These are phyloP conservation scores for Drosophila subobscura DNA, from an alignment of 1,140 invertebrate species.

Conservation along the genomic window DNA sequence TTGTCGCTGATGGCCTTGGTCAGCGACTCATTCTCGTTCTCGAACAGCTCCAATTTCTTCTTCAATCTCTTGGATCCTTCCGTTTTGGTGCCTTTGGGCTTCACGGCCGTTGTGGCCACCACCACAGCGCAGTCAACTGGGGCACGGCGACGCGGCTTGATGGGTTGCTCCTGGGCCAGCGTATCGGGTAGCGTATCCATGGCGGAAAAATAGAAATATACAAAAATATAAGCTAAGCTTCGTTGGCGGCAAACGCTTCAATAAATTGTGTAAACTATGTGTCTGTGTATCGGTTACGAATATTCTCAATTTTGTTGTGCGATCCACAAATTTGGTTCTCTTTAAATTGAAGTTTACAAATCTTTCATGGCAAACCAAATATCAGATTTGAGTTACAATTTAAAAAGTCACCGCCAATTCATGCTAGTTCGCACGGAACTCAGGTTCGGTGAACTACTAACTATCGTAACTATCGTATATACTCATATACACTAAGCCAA, in stretches of 20 bases:
- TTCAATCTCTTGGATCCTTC: slow-evolving; percentile 59
- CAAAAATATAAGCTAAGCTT: slow-evolving; percentile 40
- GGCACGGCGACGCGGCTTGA: slow-evolving; percentile 11
- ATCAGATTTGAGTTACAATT: background rate
- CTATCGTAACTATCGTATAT: too few relatives aligned
- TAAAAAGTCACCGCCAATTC: too few relatives aligned
- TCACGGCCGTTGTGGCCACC: slow-evolving; percentile 27
- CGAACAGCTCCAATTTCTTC: slow-evolving; percentile 57
- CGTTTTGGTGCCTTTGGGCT: slow-evolving; percentile 39
- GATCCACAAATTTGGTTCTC: background rate
- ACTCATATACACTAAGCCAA: too few relatives aligned
- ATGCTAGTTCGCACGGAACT: too few relatives aligned
- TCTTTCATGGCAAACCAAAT: slow-evolving; percentile 4
- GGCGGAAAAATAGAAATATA: background rate
- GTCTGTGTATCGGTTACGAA: slow-evolving; percentile 29
- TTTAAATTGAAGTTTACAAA: background rate
- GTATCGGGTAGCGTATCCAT: slow-evolving; percentile 33
- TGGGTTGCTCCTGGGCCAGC: background rate
- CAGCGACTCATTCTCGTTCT: slow-evolving; percentile 62
- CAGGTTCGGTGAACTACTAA: too few relatives aligned
- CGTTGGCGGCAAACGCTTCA: slow-evolving; percentile 25
- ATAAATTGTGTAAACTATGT: slow-evolving; percentile 19
- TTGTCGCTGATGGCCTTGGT: slow-evolving; percentile 78
- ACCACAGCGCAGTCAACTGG: slow-evolving; percentile 49
- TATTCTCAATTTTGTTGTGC: slow-evolving; percentile 32